Evolutionary conservation across 2,113 vertebrate species (phyloP).

Genomic region (Clarias macrocephalus): DNA sequence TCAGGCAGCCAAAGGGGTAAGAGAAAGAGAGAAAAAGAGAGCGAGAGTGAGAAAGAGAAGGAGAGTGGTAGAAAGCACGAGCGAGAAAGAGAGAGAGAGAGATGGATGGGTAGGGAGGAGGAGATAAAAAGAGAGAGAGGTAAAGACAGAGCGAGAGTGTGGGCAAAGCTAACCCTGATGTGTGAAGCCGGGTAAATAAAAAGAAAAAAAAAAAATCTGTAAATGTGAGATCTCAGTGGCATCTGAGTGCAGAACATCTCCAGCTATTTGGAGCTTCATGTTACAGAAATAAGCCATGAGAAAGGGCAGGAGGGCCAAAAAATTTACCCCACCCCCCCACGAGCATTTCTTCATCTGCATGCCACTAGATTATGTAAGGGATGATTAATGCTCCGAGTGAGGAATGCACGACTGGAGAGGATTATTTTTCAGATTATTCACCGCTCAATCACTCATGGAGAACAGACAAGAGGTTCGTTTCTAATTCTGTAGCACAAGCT

Average conservation of each 20-base stretch:
- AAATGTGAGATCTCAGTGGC: background rate
- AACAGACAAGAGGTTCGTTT: slow-evolving; percentile 34
- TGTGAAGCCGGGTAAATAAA: slow-evolving; percentile 2
- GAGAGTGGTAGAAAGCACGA: background rate
- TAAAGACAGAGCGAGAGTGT: background rate
- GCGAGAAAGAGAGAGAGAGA: background rate
- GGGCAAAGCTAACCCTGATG: background rate
- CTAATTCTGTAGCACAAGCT: slow-evolving; percentile 23
- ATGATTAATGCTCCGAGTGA: slow-evolving; percentile 43
- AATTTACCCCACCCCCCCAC: background rate
- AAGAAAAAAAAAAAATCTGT: background rate
- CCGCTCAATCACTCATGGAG: slow-evolving; percentile 35
- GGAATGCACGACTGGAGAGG: slow-evolving; percentile 22
- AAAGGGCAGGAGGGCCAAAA: background rate
- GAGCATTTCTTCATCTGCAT: slow-evolving; percentile 15
- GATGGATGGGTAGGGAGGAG: background rate
- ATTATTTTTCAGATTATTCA: slow-evolving; percentile 51
- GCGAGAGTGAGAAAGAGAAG: background rate
- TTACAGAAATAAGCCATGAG: slow-evolving; percentile 30
- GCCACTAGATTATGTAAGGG: slow-evolving; percentile 37
- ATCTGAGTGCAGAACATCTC: slow-evolving; percentile 20
- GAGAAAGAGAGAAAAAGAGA: background rate
- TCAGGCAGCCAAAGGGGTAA: background rate
- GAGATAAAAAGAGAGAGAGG: background rate
- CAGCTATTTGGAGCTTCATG: slow-evolving; percentile 32